A percentile compares a stretch with the other conserved stretches of the same genome.
These are phyloP conservation scores for Dorcus parallelipipedus DNA, from an alignment of 2,888 invertebrate species.

Conservation along the genomic window DNA sequence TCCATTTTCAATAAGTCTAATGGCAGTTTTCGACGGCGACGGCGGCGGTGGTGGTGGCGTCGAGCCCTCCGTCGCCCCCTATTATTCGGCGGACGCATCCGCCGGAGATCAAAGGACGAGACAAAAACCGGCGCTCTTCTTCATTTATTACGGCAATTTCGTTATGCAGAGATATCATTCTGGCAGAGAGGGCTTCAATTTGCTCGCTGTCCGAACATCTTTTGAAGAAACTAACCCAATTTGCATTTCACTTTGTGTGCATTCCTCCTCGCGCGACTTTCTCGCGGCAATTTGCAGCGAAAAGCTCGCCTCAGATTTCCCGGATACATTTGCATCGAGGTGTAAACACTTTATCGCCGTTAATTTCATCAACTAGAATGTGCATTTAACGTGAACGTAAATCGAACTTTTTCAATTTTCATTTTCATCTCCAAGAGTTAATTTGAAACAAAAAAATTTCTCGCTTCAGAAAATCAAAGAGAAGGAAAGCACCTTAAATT, in stretches of 20 bases:
- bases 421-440: no score
- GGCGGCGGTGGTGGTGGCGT: neutral
- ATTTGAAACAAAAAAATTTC: no score
- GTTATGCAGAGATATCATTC: slow-evolving; percentile 28
- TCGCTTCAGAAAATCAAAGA: no score
- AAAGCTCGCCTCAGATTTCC: neutral
- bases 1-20: slow-evolving; percentile 1
- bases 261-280: slow-evolving; percentile 8
- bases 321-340: neutral
- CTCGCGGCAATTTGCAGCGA: neutral
- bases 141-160: slow-evolving; percentile 34
- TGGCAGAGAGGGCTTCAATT: slow-evolving; percentile 24
- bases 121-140: slow-evolving; percentile 16
- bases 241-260: slow-evolving; percentile 33
- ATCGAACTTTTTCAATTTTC: no score
- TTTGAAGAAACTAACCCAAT: slow-evolving; percentile 39
- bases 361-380: no score
- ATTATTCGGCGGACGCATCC: neutral
- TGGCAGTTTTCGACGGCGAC: neutral
- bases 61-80: neutral
- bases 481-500: no score
- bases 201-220: slow-evolving; percentile 33
- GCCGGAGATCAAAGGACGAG: neutral
- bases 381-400: no score
- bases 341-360: no score